phyloP scores from a whole-genome alignment of 2,888 invertebrate species.

The Agelastica alni region DNA sequence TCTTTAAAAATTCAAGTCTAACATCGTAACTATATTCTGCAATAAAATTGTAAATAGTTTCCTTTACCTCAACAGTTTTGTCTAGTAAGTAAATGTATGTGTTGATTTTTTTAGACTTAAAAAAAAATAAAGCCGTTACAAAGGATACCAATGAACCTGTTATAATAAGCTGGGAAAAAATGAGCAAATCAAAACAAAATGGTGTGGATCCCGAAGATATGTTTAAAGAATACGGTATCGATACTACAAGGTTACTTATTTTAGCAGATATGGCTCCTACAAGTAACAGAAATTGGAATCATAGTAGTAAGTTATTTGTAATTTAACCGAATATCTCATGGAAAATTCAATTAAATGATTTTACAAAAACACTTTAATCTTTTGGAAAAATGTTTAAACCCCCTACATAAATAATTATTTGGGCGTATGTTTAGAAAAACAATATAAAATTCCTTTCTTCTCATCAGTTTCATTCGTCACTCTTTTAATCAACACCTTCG shows the following conservation, averaged over 20 bases:
- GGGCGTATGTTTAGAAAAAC: too few relatives aligned
- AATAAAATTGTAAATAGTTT: too few relatives aligned
- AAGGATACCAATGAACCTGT: conserved; percentile 71
- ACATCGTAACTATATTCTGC: too few relatives aligned
- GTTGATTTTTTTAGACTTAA: conserved; percentile 61
- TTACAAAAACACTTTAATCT: too few relatives aligned
- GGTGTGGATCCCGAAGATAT: conserved; percentile 91
- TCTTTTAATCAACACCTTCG: too few relatives aligned
- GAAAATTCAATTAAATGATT: too few relatives aligned
- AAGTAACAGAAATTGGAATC: conserved; percentile 87
- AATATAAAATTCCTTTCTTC: too few relatives aligned
- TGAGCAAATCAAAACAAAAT: conserved; percentile 98
- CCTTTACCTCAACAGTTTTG: neutral
- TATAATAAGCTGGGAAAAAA: conserved; percentile 88
- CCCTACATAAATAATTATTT: too few relatives aligned
- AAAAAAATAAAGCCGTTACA: conserved; percentile 64
- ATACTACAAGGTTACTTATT: conserved; percentile 87
- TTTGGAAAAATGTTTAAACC: neutral
- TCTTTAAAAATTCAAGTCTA: too few relatives aligned
- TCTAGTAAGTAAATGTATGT: neutral
- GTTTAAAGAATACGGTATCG: conserved; percentile 80
- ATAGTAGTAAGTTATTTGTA: conserved; percentile 84
- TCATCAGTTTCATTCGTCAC: too few relatives aligned
- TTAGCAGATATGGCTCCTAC: conserved; percentile 89
- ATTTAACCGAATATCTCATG: too few relatives aligned